A percentile compares a stretch with the other conserved stretches of the same genome.
Evolutionary conservation across 2,888 invertebrate species (phyloP).

Genomic region (Torymus texanus): DNA sequence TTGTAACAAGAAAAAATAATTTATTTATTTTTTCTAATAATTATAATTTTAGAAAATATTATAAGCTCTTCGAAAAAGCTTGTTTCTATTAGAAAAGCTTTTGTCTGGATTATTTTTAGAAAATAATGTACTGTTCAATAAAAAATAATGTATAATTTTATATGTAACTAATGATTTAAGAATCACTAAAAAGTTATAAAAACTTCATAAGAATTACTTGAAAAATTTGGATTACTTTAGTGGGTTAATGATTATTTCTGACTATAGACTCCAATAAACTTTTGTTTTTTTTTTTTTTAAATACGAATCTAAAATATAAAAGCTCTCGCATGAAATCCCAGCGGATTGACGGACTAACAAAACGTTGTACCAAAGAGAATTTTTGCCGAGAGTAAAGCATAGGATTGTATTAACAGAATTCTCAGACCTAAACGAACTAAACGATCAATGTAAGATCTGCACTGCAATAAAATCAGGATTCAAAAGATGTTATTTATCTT

Average conservation of each 20-base stretch:
- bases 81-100: slow-evolving; percentile 12
- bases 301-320: slow-evolving; percentile 25
- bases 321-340: slow-evolving; percentile 25
- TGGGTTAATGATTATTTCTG: neutral
- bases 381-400: slow-evolving; percentile 6
- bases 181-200: slow-evolving; percentile 12
- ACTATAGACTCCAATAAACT: slow-evolving; percentile 33
- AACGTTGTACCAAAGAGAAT: slow-evolving; percentile 50
- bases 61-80: slow-evolving; percentile 3
- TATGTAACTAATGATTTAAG: neutral
- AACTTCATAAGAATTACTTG: slow-evolving; percentile 1
- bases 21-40: slow-evolving; percentile 10
- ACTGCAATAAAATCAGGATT: slow-evolving; percentile 15
- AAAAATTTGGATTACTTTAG: neutral
- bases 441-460: slow-evolving; percentile 5
- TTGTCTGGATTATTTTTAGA: slow-evolving; percentile 23
- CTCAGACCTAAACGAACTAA: slow-evolving; percentile 24
- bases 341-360: slow-evolving; percentile 15
- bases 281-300: slow-evolving; percentile 9
- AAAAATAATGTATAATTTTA: neutral
- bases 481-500: slow-evolving; percentile 26
- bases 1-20: neutral
- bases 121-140: neutral
- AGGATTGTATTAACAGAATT: slow-evolving; percentile 19
- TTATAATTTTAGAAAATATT: neutral